Evolutionary conservation across 2,888 invertebrate genomes (phyloP), one percentile per base, ranked within the genome.

Genomic region (Cataglyphis livida): DNA sequence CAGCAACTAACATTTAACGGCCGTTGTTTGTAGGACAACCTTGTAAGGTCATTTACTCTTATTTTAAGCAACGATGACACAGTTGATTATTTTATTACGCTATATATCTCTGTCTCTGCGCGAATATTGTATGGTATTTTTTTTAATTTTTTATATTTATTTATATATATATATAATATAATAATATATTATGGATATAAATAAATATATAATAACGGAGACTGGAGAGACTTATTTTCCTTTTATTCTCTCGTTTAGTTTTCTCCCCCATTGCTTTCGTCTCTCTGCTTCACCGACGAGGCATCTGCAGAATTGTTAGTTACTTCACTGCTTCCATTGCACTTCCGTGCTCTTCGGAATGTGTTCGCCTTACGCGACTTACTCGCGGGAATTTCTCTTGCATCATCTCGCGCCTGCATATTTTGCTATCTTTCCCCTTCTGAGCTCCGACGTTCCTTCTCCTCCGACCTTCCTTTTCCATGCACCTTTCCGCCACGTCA

Each of bases 321-420:
- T 70, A 70, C 35, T 54, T 12, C 54, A 15, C 21, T 65, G 21
- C 41, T 21, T 59, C 44, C 59, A 32, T 41, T 70, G 57, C 32
- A 4, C 48, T 44, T 48, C 15, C 71, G 12, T 35, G 32, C 7
- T 44, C 41, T 32, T 35, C 21, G 35, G 70, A 59, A 59, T 44
- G 70, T 41, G 44, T 44, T 70, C 5, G 44, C 32, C 78, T 18
- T 15, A 35, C 71, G 70, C 57, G 71, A 59, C 71, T 59, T 71
- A 59, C 35, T 44, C 78, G 7, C 44, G 57, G 44, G 57, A 70
- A 79, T 79, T 59, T 25, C 59, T 79, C 71, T 61, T 78, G 59
- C 78, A 32, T 57, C 71, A 78, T 70, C 59, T 70, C 35, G 18
- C 59, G 35, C 41, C 59, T 44, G 78, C 78, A 79, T 79, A 70